These are phyloP conservation scores for Halictus quadricinctus DNA, from an alignment of 2,888 invertebrate species.

Conservation along the genomic window DNA sequence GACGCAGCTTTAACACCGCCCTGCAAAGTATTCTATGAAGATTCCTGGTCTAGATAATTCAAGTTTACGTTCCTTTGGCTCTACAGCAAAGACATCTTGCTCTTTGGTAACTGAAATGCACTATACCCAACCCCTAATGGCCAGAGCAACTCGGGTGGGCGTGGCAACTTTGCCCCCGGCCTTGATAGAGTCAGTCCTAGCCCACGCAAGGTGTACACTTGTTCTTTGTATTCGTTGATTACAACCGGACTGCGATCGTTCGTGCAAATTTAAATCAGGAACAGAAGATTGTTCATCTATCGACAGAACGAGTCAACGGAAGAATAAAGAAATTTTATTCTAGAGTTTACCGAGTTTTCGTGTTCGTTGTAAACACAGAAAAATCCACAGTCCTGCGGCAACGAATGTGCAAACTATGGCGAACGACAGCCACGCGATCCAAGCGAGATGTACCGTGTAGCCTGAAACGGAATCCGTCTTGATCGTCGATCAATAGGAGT, in stretches of 20 bases:
- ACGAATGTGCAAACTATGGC: not conserved
- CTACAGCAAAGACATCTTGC: not conserved
- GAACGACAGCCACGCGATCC: conserved; percentile 16
- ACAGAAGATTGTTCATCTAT: not conserved
- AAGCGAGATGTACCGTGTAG: not conserved
- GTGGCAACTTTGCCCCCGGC: not conserved
- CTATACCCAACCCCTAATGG: not conserved
- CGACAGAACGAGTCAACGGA: not conserved
- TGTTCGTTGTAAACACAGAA: not conserved
- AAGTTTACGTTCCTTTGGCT: not conserved
- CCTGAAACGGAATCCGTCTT: conserved; percentile 5
- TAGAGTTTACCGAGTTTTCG: not conserved
- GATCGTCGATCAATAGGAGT: conserved; percentile 16
- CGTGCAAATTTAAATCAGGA: not conserved
- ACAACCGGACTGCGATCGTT: not conserved
- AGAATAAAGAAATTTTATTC: not conserved
- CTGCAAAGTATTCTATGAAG: not conserved
- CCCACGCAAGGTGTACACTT: not conserved
- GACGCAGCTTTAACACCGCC: not conserved
- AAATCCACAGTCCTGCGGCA: not conserved
- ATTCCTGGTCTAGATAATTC: not conserved
- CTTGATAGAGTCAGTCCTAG: not conserved
- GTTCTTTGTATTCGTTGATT: not conserved
- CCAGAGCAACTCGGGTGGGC: not conserved
- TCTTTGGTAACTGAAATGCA: not conserved